These are phyloP conservation scores for Xestia rhomboidea DNA, from an alignment of 2,888 invertebrate genomes.

Conservation along the genomic window DNA sequence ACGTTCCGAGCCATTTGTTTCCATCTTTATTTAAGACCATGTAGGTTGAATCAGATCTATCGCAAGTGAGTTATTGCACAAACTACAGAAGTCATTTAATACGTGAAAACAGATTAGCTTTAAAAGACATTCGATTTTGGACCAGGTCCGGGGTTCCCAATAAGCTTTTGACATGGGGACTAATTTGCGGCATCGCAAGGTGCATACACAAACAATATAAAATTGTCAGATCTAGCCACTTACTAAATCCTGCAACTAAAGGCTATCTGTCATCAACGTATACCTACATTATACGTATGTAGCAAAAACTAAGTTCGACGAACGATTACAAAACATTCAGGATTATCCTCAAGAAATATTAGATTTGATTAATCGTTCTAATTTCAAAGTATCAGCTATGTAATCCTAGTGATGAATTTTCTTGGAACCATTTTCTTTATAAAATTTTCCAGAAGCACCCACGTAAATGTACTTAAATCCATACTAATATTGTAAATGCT, in stretches of 20 bases:
- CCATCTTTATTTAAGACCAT: neutral
- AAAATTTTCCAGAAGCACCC: neutral
- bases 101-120: neutral
- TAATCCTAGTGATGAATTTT: neutral
- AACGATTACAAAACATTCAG: neutral
- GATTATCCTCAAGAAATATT: neutral
- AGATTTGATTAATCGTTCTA: neutral
- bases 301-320: constrained; percentile 4
- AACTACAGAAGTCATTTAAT: neutral
- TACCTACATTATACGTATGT: neutral
- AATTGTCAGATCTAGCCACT: neutral
- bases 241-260: neutral
- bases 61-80: neutral
- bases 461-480: no score
- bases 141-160: no score
- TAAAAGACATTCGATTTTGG: no score
- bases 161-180: no score
- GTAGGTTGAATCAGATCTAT: neutral
- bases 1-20: neutral
- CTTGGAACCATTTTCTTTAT: neutral
- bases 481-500: neutral
- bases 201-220: neutral
- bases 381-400: neutral
- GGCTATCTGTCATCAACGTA: neutral
- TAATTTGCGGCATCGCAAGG: neutral